Base-by-base conservation (phyloP, 1,140 invertebrate species). In the Metaphire vulgaris region DNA sequence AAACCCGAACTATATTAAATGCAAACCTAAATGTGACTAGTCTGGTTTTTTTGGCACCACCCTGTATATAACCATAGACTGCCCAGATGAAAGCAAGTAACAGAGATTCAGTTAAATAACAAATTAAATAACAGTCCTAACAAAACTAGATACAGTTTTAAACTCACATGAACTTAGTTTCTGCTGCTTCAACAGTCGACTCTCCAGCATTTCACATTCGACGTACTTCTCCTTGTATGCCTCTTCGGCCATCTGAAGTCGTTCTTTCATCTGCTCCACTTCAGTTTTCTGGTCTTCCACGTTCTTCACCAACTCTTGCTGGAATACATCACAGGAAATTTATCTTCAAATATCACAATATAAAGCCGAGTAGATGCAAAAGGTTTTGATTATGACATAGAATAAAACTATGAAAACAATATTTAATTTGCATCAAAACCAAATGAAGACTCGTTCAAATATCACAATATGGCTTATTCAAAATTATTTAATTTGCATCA, bases 221-320 rank as follows among this genome's bases (percentile, higher is more conserved):
- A 76, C 31, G 65, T 75, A 74, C 67, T 76, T 73, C 21, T 70
- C 67, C 71, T 74, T 76, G 75, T 76, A 79, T 26, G 76, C 72
- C 15, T 79, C 77, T 65, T 72, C 68, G 2, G 74, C 77, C 77
- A 79, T 76, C 2, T 30, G 26, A 31, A 79, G 69, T 26, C 77
- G 34, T 30, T 78, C 77, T 65, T 69, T 76, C 74, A 79, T 21
- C 64, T 78, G 74, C 16, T 69, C 65, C 14, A 76, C 72, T 67
- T 79, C 77, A 0, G 71, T 34, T 2, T 41, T 41, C 56, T 74
- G 66, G 16, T 76, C 72, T 29, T 26, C 28, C 33, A 72, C 74
- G 21, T 31, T 33, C 34, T 72, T 31, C n/a, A 34, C 29, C 72
- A 56, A 65, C 29, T 32, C 21, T 2, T 30, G 21, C 21, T 15